Evolutionary conservation across 2,113 vertebrate genomes (phyloP).

Genomic region (Pedionomus torquatus): DNA sequence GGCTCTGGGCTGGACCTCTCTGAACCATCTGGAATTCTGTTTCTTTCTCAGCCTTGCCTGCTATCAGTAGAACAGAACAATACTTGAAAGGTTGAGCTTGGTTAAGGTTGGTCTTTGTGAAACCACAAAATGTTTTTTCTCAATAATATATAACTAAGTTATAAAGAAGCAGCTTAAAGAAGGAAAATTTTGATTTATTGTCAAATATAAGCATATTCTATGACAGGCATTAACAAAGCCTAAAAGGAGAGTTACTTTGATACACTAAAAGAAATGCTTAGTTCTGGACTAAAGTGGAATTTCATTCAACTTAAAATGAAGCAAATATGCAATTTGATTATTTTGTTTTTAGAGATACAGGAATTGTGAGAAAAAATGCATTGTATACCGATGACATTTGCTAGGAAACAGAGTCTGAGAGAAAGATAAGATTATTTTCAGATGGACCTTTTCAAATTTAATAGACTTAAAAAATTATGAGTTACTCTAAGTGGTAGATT

Average conservation of each 20-base stretch:
- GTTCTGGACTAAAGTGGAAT: background rate
- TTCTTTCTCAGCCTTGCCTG: background rate
- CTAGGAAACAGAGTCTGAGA: background rate
- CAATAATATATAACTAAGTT: background rate
- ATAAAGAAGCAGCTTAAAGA: background rate
- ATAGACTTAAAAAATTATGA: background rate
- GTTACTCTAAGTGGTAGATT: background rate
- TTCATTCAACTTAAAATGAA: background rate
- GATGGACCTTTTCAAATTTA: background rate
- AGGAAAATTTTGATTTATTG: background rate
- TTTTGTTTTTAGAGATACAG: background rate
- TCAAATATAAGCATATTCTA: background rate
- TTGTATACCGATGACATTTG: background rate
- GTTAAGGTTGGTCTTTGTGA: background rate
- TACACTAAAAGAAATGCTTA: background rate
- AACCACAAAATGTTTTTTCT: background rate
- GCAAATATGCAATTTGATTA: background rate
- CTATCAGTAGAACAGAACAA: background rate
- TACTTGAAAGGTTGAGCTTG: background rate
- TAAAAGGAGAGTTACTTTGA: background rate
- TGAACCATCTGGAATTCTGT: background rate
- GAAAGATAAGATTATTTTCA: background rate
- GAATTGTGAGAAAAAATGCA: background rate
- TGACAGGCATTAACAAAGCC: background rate
- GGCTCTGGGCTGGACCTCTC: background rate